A percentile compares a stretch with the other conserved stretches of the same genome.
phyloP scores from a whole-genome alignment of 2,888 invertebrate genomes.

The Microdon myrmicae region DNA sequence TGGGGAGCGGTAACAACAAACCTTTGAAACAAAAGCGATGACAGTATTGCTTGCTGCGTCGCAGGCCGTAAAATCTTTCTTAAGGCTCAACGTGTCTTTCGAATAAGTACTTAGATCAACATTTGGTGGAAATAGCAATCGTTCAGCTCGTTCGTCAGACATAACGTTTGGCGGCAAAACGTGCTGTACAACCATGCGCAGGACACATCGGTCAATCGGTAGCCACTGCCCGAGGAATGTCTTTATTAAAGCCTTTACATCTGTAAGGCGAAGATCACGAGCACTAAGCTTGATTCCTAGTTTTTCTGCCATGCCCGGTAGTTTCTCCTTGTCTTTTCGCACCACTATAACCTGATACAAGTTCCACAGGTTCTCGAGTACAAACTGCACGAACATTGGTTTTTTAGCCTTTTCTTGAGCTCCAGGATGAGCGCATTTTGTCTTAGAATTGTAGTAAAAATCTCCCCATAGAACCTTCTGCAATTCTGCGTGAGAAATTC shows the following conservation, averaged over 20 bases:
- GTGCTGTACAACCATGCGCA: conserved; percentile 82
- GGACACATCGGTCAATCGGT: conserved; percentile 83
- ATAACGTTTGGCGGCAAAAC: conserved; percentile 86
- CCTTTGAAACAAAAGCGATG: conserved; percentile 67
- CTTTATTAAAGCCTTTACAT: conserved; percentile 81
- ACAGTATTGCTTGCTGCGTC: conserved; percentile 75
- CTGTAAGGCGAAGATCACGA: conserved; percentile 82
- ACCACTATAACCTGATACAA: conserved; percentile 85
- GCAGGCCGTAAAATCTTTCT: conserved; percentile 77
- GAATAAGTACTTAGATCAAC: conserved; percentile 76
- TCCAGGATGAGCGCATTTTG: conserved; percentile 84
- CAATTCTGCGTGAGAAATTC: conserved; percentile 78
- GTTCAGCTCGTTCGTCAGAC: conserved; percentile 80
- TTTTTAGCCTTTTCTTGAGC: conserved; percentile 93
- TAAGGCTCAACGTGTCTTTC: conserved; percentile 75
- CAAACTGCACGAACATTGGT: conserved; percentile 90
- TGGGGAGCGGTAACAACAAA: conserved; percentile 13
- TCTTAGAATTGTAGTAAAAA: conserved; percentile 86
- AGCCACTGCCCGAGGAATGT: conserved; percentile 90
- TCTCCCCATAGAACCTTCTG: conserved; percentile 93
- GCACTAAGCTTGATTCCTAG: conserved; percentile 80
- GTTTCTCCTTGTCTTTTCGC: conserved; percentile 79
- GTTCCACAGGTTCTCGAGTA: conserved; percentile 90
- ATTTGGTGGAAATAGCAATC: conserved; percentile 81
- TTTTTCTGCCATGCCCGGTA: conserved; percentile 75